Base-by-base conservation (phyloP, 2,888 invertebrate species). In the Tenthredo notha region DNA sequence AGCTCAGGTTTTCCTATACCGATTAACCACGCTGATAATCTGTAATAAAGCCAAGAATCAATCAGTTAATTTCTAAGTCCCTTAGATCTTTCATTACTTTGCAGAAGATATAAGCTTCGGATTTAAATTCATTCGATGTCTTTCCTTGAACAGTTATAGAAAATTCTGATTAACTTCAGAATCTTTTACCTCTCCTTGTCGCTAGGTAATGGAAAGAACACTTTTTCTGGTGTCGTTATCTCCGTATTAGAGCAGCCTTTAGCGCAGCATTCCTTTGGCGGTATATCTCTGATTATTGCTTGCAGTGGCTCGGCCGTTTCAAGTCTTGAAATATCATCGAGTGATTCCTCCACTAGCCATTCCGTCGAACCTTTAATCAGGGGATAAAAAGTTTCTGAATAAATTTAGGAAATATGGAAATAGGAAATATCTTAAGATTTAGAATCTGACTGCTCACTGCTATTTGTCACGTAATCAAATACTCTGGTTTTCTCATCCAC, bases 391-490 rank as follows among this genome's bases (percentile, higher is more conserved):
- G n/a, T 58, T 7, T 29, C 0, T 54, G n/a, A n/a, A 67, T 67
- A 29, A 7, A 29, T 29, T 25, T 2, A 9, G 10, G 21, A n/a
- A 6, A 67, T 15, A 21, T 7, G 29, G 25, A 33, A 2, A 33
- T 33, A 33, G 29, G 29, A 33, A 33, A 4, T 33, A 0, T 29
- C 10, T 67, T 9, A 0, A 12, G 10, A 29, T 67, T 67, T 15
- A 12, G 67, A 67, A 67, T 67, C 21, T 67, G 67, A 72, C 74
- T 84, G 85, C 47, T 47, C 4, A 87, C 87, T 86, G n/a, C 86
- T 84, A 25, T 80, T 84, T 5, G 87, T 86, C 1, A 87, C 82
- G n/a, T 86, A 87, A 54, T 87, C 87, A 15, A 87, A 86, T 84
- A 87, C 87, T 70, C 84, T 87, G 12, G 85, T 87, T 7, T 82